A percentile compares a stretch with the other conserved stretches of the same genome.
These are phyloP conservation scores for Melieria picta DNA, from an alignment of 2,888 invertebrate genomes.

Conservation along the genomic window DNA sequence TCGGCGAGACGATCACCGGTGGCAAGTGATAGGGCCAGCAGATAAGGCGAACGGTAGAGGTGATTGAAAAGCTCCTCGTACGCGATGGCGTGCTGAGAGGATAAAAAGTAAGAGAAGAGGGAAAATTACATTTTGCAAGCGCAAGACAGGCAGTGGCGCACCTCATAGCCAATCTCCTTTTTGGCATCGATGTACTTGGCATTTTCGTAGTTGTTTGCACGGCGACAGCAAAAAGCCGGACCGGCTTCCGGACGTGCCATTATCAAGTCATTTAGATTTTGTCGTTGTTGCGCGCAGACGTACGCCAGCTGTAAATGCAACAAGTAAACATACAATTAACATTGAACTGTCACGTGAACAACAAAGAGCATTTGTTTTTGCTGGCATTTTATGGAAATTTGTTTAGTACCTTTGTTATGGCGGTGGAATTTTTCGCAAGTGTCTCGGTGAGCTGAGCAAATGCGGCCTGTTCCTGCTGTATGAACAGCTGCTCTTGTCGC, in stretches of 20 bases:
- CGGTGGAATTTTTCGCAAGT: conserved; percentile 70
- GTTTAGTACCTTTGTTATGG: conserved; percentile 66
- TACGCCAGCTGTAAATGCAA: conserved; percentile 76
- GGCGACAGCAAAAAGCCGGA: conserved; percentile 80
- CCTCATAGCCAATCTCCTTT: conserved; percentile 86
- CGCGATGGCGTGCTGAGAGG: conserved; percentile 69
- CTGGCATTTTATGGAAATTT: too few species aligned
- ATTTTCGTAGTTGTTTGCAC: conserved; percentile 73
- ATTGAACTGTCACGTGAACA: background rate
- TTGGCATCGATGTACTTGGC: conserved; percentile 81
- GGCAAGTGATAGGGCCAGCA: conserved; percentile 76
- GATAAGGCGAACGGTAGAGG: conserved; percentile 75
- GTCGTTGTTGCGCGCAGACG: conserved; percentile 87
- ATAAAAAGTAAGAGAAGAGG: background rate
- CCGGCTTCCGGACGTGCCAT: conserved; percentile 80
- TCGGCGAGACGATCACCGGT: conserved; percentile 72
- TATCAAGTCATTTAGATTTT: conserved; percentile 81
- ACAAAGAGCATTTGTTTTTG: background rate
- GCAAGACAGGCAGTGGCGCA: conserved; percentile 53
- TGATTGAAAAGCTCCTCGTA: conserved; percentile 77
- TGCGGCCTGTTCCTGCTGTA: conserved; percentile 84
- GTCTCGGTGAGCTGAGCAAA: conserved; percentile 81
- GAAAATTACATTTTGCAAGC: background rate
- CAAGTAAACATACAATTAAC: conserved; percentile 17
- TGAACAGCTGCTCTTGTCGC: conserved; percentile 81